Evolutionary conservation across 2,888 invertebrate genomes (phyloP), one percentile per base, ranked within the genome.

Genomic region (Keiferia lycopersicella): DNA sequence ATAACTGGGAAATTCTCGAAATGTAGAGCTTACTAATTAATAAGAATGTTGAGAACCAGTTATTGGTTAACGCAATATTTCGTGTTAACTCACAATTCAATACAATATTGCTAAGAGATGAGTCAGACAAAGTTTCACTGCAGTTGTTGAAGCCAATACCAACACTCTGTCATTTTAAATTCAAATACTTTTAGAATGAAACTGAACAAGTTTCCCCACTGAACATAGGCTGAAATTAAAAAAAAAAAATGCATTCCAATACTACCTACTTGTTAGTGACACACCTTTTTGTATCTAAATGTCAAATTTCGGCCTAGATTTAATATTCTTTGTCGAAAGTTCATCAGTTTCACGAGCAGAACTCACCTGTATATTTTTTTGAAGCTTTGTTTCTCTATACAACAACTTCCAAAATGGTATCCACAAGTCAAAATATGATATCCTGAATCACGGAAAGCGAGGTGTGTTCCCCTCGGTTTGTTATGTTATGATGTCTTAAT

Each of bases 401-500:
- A n/a, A 16, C 56, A 56, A 56, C 34, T 56, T 56, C 14, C 34
- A 34, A 56, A 56, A 56, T 56, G 30, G 14, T 53, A 22, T 53
- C 22, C 22, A 22, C 56, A 34, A 79, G 80, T 81, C 78, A 78
- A 76, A 71, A 75, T 76, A 76, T 72, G 74, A 77, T 83, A 81
- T 83, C 81, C 81, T 77, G 78, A 80, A 79, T 82, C 75, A 78
- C 76, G 78, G 78, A 77, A 82, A 82, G 78, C 82, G 79, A 83
- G 81, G 84, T 74, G 84, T 81, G 82, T 79, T 78, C 77, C 83
- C 86, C 78, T 76, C 70, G 72, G 71, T 71, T 65, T 71, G 74
- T 80, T 81, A 79, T 71, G 74, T 80, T 82, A 79, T 84, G 86
- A 90, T 88, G 83, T 88, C 88, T 88, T 89, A 88, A 90, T 90